phyloP scores from a whole-genome alignment of 1,140 invertebrate species.

The Homalodisca vitripennis region DNA sequence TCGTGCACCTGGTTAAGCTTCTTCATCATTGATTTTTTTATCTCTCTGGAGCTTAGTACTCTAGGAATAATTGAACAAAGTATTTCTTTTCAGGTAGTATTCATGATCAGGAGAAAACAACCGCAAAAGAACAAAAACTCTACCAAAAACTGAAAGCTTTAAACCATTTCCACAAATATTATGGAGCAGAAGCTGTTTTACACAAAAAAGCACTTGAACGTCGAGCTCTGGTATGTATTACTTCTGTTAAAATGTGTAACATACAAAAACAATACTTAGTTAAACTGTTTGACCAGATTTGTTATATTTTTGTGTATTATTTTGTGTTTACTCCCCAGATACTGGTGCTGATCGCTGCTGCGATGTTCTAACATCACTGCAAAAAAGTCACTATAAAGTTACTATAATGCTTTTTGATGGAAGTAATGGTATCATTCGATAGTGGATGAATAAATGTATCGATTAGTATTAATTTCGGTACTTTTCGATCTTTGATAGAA shows the following conservation, averaged over 20 bases:
- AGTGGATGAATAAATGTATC: no score
- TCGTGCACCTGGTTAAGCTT: no score
- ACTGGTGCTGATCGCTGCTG: no score
- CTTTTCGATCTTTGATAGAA: no score
- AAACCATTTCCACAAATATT: conserved; percentile 72
- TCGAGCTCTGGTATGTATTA: conserved; percentile 59
- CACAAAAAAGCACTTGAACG: conserved; percentile 77
- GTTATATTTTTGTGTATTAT: neutral
- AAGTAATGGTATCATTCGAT: no score
- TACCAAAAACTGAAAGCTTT: conserved; percentile 79
- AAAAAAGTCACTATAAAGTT: no score
- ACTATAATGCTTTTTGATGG: no score
- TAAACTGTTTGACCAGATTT: neutral
- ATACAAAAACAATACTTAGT: neutral
- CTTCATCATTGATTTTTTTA: no score
- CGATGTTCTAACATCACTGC: no score
- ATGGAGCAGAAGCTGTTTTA: conserved; percentile 77
- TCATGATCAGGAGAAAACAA: conserved; percentile 64
- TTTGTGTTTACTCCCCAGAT: neutral
- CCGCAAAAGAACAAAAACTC: conserved; percentile 67
- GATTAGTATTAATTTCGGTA: no score
- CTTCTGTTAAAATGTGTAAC: neutral
- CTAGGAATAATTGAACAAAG: no score
- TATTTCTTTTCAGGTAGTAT: conserved; percentile 63
- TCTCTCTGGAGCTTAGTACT: no score